A percentile compares a stretch with the other conserved stretches of the same genome.
Evolutionary conservation across 2,113 vertebrate genomes (phyloP).

Genomic region (Leucopsar rothschildi): DNA sequence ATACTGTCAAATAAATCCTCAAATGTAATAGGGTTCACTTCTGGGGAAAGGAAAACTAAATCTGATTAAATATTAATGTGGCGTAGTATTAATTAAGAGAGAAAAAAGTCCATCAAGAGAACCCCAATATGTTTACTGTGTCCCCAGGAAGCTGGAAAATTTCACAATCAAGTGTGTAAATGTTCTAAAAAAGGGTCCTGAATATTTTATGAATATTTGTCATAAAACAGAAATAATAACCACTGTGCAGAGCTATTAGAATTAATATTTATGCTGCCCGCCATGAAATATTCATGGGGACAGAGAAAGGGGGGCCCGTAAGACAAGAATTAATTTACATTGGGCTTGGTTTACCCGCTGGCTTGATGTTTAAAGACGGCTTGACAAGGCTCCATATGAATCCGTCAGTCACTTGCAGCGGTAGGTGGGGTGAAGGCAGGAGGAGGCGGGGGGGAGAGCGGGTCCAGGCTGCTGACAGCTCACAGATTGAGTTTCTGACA

Average conservation of each 20-base stretch:
- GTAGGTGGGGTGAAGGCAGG: conserved; percentile 55
- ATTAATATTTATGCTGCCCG: conserved; percentile 98
- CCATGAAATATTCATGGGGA: conserved; percentile 99
- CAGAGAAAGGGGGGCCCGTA: conserved; percentile 78
- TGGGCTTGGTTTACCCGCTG: conserved; percentile 83
- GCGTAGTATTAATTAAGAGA: conserved; percentile 74
- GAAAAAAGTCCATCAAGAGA: conserved; percentile 75
- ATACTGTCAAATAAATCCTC: conserved; percentile 60
- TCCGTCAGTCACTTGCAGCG: conserved; percentile 79
- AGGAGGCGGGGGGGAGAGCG: background rate
- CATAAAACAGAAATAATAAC: conserved; percentile 97
- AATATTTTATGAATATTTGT: conserved; percentile 98
- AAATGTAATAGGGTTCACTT: conserved; percentile 60
- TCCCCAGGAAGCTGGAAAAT: conserved; percentile 75
- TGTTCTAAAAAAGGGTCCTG: conserved; percentile 85
- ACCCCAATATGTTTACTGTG: conserved; percentile 79
- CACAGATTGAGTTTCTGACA: conserved; percentile 91
- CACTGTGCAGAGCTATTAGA: conserved; percentile 95
- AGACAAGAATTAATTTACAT: conserved; percentile 86
- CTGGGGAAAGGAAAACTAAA: conserved; percentile 64
- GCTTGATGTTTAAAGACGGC: conserved; percentile 85
- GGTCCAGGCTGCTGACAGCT: conserved; percentile 82
- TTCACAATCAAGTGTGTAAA: conserved; percentile 85
- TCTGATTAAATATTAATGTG: conserved; percentile 74
- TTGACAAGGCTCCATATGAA: conserved; percentile 79